Evolutionary conservation across 1,140 invertebrate species (phyloP).

Genomic region (Aethina tumida): DNA sequence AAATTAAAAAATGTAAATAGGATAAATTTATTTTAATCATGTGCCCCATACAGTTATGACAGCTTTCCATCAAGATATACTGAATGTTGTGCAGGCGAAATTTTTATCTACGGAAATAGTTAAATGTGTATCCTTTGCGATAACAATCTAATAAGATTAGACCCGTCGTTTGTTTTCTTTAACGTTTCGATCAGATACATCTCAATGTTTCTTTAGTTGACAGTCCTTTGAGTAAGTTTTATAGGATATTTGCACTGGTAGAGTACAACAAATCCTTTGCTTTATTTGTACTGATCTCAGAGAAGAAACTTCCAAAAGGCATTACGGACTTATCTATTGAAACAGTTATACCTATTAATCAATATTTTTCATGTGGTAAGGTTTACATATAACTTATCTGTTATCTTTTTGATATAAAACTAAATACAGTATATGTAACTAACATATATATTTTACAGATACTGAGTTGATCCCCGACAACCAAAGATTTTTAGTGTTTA

Average conservation of each 20-base stretch:
- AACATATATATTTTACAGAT: conserved; percentile 36
- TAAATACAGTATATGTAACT: background rate
- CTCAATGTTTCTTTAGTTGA: conserved; percentile 29
- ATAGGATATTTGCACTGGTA: conserved; percentile 52
- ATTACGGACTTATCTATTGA: conserved; percentile 63
- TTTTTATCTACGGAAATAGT: conserved; percentile 31
- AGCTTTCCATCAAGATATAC: conserved; percentile 25
- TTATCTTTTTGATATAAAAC: background rate
- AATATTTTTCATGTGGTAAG: conserved; percentile 65
- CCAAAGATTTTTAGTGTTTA: conserved; percentile 46
- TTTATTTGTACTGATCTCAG: conserved; percentile 51
- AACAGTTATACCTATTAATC: conserved; percentile 62
- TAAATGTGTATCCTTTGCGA: conserved; percentile 32
- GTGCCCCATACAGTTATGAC: too few species aligned
- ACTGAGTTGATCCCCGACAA: conserved; percentile 41
- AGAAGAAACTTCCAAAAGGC: conserved; percentile 48
- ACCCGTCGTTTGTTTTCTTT: conserved; percentile 13
- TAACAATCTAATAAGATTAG: conserved; percentile 1
- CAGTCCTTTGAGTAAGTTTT: conserved; percentile 31
- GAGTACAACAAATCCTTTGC: conserved; percentile 52
- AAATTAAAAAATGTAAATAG: too few species aligned
- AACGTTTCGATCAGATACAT: conserved; percentile 26
- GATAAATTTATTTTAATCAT: too few species aligned
- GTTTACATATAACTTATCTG: conserved; percentile 33
- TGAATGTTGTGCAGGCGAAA: conserved; percentile 32